Evolutionary conservation across 2,888 invertebrate genomes (phyloP), one percentile per base, ranked within the genome.

Genomic region (Vesta saturnalis): DNA sequence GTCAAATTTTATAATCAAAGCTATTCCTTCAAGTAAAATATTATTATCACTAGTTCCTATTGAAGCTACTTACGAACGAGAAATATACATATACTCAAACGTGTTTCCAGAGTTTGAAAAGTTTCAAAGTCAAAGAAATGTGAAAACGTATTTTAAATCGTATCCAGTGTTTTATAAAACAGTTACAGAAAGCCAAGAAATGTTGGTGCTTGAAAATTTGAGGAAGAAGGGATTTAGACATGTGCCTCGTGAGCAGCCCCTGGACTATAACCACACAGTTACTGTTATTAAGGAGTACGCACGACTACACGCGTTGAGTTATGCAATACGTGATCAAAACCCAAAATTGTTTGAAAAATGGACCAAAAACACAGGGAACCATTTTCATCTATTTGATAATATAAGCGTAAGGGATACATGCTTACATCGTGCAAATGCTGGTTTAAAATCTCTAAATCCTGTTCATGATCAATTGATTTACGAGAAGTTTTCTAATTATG

Each of bases 1-100:
- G 74, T 14, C 66, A 6, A 43, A 18, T 59, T 59, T 77, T 61
- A 78, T 81, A 1, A 68, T 78, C 21, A 81, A 81, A 73, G 72
- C 74, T 10, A 75, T 79, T 0, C 74, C 74, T 5, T 55, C 54
- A 18, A 72, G 64, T 22, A 73, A n/a, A 74, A 58, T 61, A 12
- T 64, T 76, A 3, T 69, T 78, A 6, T 69, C 73, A 16, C 4
- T 69, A 0, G 60, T 74, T 1, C 75, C 77, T 4, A 67, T 80
- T 0, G 65, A 64, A 0, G 30, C 65, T 1, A 66, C 74, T 0
- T 81, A 76, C 66, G 35, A 62, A 5, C 64, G 78, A n/a, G 81
- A 81, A 71, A 71, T 73, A 3, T 74, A 73, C 55, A 39, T 78
- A 5, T 81, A 81, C 69, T 64, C 71, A 14, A 56, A 59, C 1